phyloP scores from a whole-genome alignment of 2,113 vertebrate species.

The Equus przewalskii region DNA sequence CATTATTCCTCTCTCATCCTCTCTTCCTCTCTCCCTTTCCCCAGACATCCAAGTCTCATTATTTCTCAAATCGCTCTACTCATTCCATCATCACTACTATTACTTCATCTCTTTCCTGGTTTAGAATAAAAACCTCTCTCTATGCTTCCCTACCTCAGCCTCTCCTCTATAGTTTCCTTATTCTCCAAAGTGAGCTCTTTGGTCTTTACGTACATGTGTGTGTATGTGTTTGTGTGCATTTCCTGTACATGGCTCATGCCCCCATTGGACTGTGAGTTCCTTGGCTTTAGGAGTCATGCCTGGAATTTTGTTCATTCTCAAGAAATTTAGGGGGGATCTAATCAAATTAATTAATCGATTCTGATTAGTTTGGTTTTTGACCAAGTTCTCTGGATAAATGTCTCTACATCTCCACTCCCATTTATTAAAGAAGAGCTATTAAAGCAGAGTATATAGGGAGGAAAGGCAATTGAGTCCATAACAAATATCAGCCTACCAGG shows the following conservation, averaged over 20 bases:
- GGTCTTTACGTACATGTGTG: rapidly evolving
- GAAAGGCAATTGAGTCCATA: neutral
- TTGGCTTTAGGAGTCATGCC: neutral
- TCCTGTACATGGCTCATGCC: neutral
- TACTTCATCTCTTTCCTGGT: neutral
- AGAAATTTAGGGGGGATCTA: neutral
- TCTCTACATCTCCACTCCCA: neutral
- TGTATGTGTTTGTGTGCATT: neutral
- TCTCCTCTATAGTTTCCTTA: neutral
- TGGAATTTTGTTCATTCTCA: neutral
- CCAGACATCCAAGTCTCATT: neutral
- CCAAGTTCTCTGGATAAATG: neutral
- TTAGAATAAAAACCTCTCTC: neutral
- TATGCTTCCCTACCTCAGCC: neutral
- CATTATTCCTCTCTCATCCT: neutral
- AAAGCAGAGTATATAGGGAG: neutral
- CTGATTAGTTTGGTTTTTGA: neutral
- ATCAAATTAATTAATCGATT: neutral
- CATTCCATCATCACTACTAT: neutral
- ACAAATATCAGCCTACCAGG: neutral
- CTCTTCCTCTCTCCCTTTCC: neutral
- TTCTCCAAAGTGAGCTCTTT: neutral
- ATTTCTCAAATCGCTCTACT: neutral
- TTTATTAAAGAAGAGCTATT: neutral
- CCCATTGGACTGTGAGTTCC: neutral